Base-by-base conservation (phyloP, 2,888 invertebrate genomes). In the Osedax fenrisi region DNA sequence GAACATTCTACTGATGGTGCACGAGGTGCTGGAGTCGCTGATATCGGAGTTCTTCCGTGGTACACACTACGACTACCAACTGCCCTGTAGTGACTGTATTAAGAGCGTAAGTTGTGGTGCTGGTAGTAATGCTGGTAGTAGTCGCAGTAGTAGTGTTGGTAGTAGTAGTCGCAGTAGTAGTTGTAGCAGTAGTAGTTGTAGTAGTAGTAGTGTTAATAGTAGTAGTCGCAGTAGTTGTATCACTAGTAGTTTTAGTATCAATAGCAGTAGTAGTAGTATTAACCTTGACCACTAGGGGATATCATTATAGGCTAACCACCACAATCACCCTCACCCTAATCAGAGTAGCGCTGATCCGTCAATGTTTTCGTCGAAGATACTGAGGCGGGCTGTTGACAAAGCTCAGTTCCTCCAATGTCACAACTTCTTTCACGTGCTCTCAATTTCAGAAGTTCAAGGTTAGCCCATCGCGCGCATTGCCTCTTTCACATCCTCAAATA, bases 11-110 rank as follows among this genome's bases (percentile, higher is more conserved):
- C 81, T 83, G 75, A 76, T 84, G 26, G 81, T 84, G 5, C 83
- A 84, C 78, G 84, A 84, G 77, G 82, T 84, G 25, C 79, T 84
- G 62, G 83, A 83, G 76, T 79, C 80, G 13, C 79, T 84, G 69
- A 83, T 84, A 23, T 76, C 78, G 1, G 83, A 84, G 75, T 82
- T 82, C 2, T 84, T 83, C 78, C 75, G 80, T 73, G 84, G 84
- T 10, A 82, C 84, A 13, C 79, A 79, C 21, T 84, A 84, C 75
- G 84, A 83, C 72, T 83, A 80, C 78, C 78, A 77, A 41, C 78
- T 84, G 2, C 84, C 84, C 1, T 84, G 84, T 76, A 76, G 78
- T 27, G 84, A 83, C 62, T 84, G 84, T 75, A 77, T 80, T 5
- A 77, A 77, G 22, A 78, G 78, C 78, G 82, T 82, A 77, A 76